These are phyloP conservation scores for Bombylius major DNA, from an alignment of 2,888 invertebrate species.

Conservation along the genomic window DNA sequence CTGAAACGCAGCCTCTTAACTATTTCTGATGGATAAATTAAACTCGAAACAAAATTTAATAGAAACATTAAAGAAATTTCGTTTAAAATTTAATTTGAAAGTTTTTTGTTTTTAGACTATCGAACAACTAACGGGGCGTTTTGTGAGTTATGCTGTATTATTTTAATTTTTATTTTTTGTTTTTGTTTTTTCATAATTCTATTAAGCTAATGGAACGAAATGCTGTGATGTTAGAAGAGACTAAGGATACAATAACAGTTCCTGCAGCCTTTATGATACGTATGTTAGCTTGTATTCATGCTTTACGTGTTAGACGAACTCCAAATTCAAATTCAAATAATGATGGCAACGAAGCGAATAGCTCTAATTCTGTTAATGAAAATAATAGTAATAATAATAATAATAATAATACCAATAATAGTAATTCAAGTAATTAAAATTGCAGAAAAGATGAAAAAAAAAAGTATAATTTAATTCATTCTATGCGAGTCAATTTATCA, in stretches of 20 bases:
- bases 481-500: no score
- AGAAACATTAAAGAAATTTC: no score
- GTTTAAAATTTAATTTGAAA: no score
- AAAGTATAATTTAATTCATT: no score
- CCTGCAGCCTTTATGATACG: conserved; percentile 78
- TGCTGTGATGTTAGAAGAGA: conserved; percentile 73
- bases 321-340: conserved; percentile 14
- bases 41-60: no score
- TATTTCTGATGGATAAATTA: no score
- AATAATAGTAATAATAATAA: background rate
- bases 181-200: conserved; percentile 11
- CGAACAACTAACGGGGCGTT: background rate
- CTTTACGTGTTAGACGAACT: conserved; percentile 41
- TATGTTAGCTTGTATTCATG: conserved; percentile 54
- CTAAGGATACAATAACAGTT: conserved; percentile 74
- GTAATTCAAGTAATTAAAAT: background rate
- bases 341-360: background rate
- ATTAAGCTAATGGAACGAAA: conserved; percentile 61
- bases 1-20: no score
- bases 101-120: no score
- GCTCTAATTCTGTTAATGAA: background rate
- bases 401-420: background rate
- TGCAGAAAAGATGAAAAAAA: no score
- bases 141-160: background rate
- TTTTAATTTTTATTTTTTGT: background rate